Conservation (phyloP, 2,113 vertebrate species). For the Rana temporaria region DNA sequence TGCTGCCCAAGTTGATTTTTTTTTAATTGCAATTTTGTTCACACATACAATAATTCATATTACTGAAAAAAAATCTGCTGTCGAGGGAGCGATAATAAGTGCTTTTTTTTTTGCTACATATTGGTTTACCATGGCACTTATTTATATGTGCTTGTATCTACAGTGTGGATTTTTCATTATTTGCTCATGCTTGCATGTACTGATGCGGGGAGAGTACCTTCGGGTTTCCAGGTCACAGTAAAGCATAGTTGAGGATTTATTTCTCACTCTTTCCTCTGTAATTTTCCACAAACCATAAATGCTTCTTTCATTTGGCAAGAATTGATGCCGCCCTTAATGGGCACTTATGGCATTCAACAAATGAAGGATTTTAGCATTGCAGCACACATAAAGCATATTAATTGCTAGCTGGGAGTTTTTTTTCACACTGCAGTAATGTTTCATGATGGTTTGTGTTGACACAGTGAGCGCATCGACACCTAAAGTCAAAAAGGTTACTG, state of each 20-base stretch:
- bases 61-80: no score
- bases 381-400: slow-evolving; percentile 50
- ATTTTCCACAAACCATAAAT: slow-evolving; percentile 52
- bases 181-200: background rate
- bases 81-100: no score
- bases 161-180: no score
- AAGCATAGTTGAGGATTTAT: slow-evolving; percentile 44
- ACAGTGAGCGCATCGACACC: slow-evolving; percentile 18
- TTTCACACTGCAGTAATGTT: slow-evolving; percentile 6
- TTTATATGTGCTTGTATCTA: no score
- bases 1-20: no score
- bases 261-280: slow-evolving; percentile 38
- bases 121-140: no score
- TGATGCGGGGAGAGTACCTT: background rate
- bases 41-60: no score
- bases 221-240: slow-evolving; percentile 31
- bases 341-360: slow-evolving; percentile 53
- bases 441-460: slow-evolving; percentile 54
- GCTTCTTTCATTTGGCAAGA: slow-evolving; percentile 50
- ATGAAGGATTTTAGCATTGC: slow-evolving; percentile 46
- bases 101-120: no score
- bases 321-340: slow-evolving; percentile 49
- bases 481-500: slow-evolving; percentile 17
- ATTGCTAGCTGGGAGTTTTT: slow-evolving; percentile 35
- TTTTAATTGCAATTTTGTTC: no score